Evolutionary conservation across 2,113 vertebrate genomes (phyloP), one percentile per base, ranked within the genome.

Genomic region (Carlito syrichta): DNA sequence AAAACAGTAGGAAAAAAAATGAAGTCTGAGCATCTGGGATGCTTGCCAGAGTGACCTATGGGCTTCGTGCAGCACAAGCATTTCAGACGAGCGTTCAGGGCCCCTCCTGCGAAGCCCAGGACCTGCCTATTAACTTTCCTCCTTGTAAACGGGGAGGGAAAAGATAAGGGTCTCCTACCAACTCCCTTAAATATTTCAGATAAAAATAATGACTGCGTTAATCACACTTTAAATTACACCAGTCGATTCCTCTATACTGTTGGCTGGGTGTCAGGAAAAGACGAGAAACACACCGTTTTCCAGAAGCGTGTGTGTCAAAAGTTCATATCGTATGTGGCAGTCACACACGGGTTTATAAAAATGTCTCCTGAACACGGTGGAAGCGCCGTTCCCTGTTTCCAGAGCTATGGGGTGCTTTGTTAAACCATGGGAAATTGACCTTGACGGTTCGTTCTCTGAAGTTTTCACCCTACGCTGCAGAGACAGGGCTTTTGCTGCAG

Each of bases 181-280:
- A 13, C 81, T 95, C 93, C 97, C 83, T 96, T 93, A 97, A 98
- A 96, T 98, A 98, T 95, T 97, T 97, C 86, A 91, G 96, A 97
- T 94, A 89, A 96, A 93, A 97, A 50, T 87, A 96, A 97, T 90
- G 96, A 91, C 50, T 88, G 78, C 84, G 91, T 96, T 97, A 94
- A 89, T 96, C 96, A 96, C 94, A 93, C 74, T 82, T 66, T 52
- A 76, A 62, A 35, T 96, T 96, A 96, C 66, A 79, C 66, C 74
- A 63, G 43, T 92, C 48, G 71, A 13, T 79, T 95, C 94, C 74
- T 63, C 58, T 83, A 5, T 6, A n/a, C 68, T 86, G n/a, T 76
- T 95, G 90, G 56, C 93, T 76, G 52, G n/a, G 84, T 82, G 43
- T 60, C 91, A 45, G 5, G 87, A 89, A 91, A 68, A 11, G 78